Base-by-base conservation (phyloP, 2,888 invertebrate species). In the Thereva unica region DNA sequence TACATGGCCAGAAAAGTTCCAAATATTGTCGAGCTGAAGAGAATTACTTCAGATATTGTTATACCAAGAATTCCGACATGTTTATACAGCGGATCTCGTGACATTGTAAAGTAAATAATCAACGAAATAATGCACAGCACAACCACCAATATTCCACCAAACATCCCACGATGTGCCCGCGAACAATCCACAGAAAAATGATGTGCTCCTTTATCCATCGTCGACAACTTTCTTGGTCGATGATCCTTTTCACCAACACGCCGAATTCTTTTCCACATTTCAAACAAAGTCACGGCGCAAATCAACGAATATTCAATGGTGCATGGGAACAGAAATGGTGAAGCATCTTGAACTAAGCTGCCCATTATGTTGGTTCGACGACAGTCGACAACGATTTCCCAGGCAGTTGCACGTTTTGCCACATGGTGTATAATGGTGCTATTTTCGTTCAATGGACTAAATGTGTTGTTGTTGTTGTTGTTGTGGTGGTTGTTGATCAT, bases 271-370 rank as follows among this genome's bases (percentile, higher is more conserved):
- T 92, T 92, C 93, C 95, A 95, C 88, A 95, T 93, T 79, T 94
- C 91, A 77, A 90, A 94, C 66, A 93, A 82, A 71, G 94, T 89
- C 40, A 93, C 95, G 35, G 95, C 93, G 75, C 93, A 93, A 70
- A 95, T 93, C 59, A 95, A 84, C 47, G 93, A 93, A 82, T 95
- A 95, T 80, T 95, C 95, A 74, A 95, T 93, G 55, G 87, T 87
- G 77, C 94, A 94, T 0, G 95, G 95, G 76, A 93, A 95, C 67
- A 95, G 85, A 77, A 94, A 94, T 0, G 93, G 92, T 1, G 86
- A 85, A 4, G 86, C 83, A 74, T 89, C 88, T 75, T 89, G 88
- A 4, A 89, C 84, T 61, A 89, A 76, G 9, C 85, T 82, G 3
- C 88, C 89, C 87, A 89, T 89, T 54, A 89, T 87, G 72, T 88